These are phyloP conservation scores for Mus caroli DNA, from an alignment of 2,797 vertebrate species.

Conservation along the genomic window DNA sequence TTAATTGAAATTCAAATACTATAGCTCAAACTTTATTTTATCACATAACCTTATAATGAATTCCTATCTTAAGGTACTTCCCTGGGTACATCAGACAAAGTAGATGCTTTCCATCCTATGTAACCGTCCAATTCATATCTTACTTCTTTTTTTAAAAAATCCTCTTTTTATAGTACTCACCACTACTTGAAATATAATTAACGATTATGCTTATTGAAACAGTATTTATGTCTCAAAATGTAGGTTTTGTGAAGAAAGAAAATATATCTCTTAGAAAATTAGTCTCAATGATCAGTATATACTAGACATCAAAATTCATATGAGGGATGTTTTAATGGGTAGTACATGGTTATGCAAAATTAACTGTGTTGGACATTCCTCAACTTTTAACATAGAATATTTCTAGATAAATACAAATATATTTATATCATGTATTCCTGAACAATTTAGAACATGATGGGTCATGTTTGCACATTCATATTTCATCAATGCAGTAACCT, in stretches of 20 bases:
- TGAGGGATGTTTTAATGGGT: background rate
- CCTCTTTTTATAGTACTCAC: background rate
- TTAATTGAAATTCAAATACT: conserved; percentile 55
- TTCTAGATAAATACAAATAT: background rate
- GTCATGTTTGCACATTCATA: conserved; percentile 41
- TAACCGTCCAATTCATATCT: background rate
- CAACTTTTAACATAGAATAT: background rate
- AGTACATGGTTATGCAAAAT: background rate
- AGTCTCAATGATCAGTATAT: background rate
- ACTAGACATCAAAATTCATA: background rate
- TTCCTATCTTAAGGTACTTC: background rate
- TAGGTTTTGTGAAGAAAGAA: conserved; percentile 32
- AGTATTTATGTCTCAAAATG: conserved; percentile 27
- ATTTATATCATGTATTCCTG: background rate
- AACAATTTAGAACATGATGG: conserved; percentile 13
- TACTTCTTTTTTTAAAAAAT: background rate
- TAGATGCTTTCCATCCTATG: background rate
- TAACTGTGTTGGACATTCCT: background rate
- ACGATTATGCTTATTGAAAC: background rate
- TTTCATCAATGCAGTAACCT: conserved; percentile 13
- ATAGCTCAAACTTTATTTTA: background rate
- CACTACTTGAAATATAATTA: conserved; percentile 15
- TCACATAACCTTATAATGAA: background rate
- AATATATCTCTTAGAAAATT: conserved; percentile 27
- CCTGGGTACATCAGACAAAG: background rate